phyloP scores from a whole-genome alignment of 2,888 invertebrate genomes.

The Plagodis pulveraria region DNA sequence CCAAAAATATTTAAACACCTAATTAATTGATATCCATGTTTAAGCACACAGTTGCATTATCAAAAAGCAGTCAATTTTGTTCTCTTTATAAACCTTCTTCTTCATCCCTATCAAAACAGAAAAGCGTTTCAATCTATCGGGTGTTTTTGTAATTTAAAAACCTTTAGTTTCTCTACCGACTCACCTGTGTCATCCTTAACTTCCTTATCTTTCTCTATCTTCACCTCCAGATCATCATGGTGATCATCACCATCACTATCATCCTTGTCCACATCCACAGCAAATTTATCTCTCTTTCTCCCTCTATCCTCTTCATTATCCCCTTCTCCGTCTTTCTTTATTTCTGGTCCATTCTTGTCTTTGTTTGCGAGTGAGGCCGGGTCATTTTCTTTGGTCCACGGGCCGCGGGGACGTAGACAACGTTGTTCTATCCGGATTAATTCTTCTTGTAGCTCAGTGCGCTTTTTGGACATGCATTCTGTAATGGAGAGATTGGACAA shows the following conservation, averaged over 20 bases:
- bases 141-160: too few species aligned
- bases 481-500: constrained; percentile 20
- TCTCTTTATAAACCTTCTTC: too few species aligned
- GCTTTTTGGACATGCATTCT: constrained; percentile 87
- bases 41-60: too few species aligned
- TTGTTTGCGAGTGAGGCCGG: constrained; percentile 53
- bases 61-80: too few species aligned
- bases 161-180: not conserved
- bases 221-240: constrained; percentile 49
- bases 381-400: constrained; percentile 67
- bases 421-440: constrained; percentile 86
- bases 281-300: constrained; percentile 72
- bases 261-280: constrained; percentile 70
- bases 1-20: too few species aligned
- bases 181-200: constrained; percentile 8
- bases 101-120: too few species aligned
- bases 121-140: too few species aligned
- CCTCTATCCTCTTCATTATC: constrained; percentile 37
- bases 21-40: too few species aligned
- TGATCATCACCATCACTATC: constrained; percentile 75
- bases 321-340: constrained; percentile 11
- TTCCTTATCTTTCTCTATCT: constrained; percentile 21
- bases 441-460: constrained; percentile 87
- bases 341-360: constrained; percentile 28
- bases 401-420: constrained; percentile 62